A percentile compares a stretch with the other conserved stretches of the same genome.
phyloP scores from a whole-genome alignment of 2,888 invertebrate species.

The Drosophila subquinaria region DNA sequence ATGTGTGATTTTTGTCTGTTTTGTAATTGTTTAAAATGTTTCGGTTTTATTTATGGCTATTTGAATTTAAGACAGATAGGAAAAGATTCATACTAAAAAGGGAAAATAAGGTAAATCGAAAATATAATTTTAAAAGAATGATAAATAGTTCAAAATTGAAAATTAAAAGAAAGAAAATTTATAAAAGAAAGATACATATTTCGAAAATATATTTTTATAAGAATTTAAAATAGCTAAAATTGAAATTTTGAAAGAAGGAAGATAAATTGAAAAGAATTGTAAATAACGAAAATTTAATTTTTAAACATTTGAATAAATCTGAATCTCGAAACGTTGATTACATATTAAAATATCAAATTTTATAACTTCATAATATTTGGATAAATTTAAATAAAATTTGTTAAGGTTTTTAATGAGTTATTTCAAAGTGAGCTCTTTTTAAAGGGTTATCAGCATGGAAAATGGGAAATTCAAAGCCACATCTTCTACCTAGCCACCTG shows the following conservation, averaged over 20 bases:
- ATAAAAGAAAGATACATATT: too few species aligned
- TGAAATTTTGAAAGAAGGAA: too few species aligned
- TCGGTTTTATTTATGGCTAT: conserved; percentile 23
- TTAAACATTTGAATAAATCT: neutral
- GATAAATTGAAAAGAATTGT: neutral
- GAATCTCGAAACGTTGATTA: neutral
- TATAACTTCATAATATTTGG: neutral
- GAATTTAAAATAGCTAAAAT: too few species aligned
- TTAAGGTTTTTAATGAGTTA: neutral
- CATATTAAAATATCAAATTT: too few species aligned
- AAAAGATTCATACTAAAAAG: too few species aligned
- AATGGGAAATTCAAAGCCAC: conserved; percentile 36
- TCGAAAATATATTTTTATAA: too few species aligned
- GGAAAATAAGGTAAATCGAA: too few species aligned
- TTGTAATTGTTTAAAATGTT: conserved; percentile 44
- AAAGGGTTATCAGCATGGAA: conserved; percentile 35
- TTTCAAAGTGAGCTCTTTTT: neutral
- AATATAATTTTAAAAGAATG: too few species aligned
- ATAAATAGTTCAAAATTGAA: too few species aligned
- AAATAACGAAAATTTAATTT: neutral
- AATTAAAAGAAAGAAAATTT: too few species aligned
- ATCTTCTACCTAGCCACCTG: conserved; percentile 63
- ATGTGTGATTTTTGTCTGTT: conserved; percentile 24
- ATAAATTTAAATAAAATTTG: neutral
- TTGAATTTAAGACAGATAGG: neutral